phyloP scores from a whole-genome alignment of 2,888 invertebrate species.

The Leucophenga maculata region DNA sequence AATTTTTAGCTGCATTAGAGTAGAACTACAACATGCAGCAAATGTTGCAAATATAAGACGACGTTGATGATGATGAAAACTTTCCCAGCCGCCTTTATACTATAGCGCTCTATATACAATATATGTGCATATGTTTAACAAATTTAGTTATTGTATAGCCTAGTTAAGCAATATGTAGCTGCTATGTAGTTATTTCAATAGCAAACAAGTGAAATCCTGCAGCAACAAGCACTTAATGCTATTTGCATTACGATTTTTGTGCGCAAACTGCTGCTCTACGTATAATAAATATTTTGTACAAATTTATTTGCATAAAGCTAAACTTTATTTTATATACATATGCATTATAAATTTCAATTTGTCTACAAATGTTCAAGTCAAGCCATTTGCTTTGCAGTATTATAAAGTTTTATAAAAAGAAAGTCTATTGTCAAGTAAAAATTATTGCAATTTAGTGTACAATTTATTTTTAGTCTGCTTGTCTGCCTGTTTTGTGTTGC shows the following conservation, averaged over 20 bases:
- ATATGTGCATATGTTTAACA: neutral
- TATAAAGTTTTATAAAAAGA: too few species aligned
- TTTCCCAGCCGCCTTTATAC: neutral
- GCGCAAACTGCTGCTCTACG: neutral
- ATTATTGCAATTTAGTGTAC: conserved; percentile 54
- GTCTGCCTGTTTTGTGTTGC: conserved; percentile 24
- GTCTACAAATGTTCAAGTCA: conserved; percentile 26
- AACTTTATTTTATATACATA: conserved; percentile 14
- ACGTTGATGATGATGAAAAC: conserved; percentile 15
- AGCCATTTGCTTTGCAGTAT: too few species aligned
- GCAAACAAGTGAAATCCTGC: conserved; percentile 14
- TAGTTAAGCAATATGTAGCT: neutral
- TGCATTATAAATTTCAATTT: conserved; percentile 57
- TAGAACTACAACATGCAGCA: conserved; percentile 29
- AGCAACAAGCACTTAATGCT: conserved; percentile 49
- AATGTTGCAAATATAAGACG: conserved; percentile 34
- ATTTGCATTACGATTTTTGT: conserved; percentile 51
- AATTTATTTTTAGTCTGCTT: conserved; percentile 43
- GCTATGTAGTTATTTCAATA: neutral
- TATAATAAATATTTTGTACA: conserved; percentile 2
- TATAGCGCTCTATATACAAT: neutral
- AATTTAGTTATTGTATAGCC: neutral
- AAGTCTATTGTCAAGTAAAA: conserved; percentile 52
- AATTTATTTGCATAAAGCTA: conserved; percentile 6
- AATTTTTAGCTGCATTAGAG: conserved; percentile 24